Evolutionary conservation across 1,140 invertebrate genomes (phyloP).

Genomic region (Drosophila repleta): DNA sequence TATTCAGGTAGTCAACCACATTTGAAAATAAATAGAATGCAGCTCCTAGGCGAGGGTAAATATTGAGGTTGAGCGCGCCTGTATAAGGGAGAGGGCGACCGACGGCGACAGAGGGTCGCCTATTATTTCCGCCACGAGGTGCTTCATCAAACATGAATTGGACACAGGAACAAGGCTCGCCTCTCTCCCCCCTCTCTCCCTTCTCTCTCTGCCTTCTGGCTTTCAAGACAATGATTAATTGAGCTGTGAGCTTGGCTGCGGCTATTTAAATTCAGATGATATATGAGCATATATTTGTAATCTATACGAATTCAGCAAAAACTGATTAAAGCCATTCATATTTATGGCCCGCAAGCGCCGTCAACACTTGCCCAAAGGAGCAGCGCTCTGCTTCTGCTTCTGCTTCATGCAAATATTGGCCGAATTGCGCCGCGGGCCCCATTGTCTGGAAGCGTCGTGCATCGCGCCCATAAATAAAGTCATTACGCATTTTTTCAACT

Average conservation of each 20-base stretch:
- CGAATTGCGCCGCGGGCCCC: slow-evolving; percentile 36
- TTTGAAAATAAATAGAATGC: slow-evolving; percentile 61
- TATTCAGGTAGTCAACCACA: slow-evolving; percentile 42
- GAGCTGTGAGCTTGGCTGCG: slow-evolving; percentile 34
- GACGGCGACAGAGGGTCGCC: slow-evolving; percentile 18
- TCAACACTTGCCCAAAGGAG: slow-evolving; percentile 58
- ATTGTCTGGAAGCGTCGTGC: slow-evolving; percentile 47
- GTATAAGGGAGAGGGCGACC: slow-evolving; percentile 11
- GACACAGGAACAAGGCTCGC: slow-evolving; percentile 4
- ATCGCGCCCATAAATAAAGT: slow-evolving; percentile 69
- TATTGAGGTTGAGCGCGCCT: slow-evolving; percentile 18
- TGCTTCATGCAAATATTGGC: slow-evolving; percentile 66
- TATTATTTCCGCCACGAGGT: slow-evolving; percentile 59
- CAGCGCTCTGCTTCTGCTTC: slow-evolving; percentile 7
- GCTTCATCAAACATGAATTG: slow-evolving; percentile 75
- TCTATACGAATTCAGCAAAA: slow-evolving; percentile 55
- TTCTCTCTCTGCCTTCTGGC: not conserved
- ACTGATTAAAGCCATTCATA: slow-evolving; percentile 68
- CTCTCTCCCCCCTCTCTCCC: not conserved
- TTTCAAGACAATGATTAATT: slow-evolving; percentile 74
- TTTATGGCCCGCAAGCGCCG: slow-evolving; percentile 53
- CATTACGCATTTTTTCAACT: slow-evolving; percentile 60
- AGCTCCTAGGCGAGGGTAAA: slow-evolving; percentile 18
- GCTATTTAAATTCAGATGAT: slow-evolving; percentile 56
- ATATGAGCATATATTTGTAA: slow-evolving; percentile 18